phyloP scores from a whole-genome alignment of 2,113 vertebrate species.

The Myocastor coypus region DNA sequence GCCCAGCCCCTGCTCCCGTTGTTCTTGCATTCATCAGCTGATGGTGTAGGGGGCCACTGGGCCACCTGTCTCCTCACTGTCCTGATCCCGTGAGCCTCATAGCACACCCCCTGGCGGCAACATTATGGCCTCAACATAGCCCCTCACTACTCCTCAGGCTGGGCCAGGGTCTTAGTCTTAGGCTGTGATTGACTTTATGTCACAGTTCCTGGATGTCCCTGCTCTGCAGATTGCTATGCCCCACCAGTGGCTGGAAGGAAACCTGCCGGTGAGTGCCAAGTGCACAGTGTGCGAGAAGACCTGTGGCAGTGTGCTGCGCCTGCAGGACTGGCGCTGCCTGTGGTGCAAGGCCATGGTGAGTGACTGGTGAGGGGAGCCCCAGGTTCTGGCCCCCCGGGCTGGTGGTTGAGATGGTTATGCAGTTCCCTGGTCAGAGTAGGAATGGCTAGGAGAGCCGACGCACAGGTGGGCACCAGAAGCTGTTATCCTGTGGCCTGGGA shows the following conservation, averaged over 20 bases:
- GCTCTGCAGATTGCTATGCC: slow-evolving; percentile 95
- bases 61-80: background rate
- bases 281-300: slow-evolving; percentile 97
- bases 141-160: background rate
- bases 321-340: slow-evolving; percentile 98
- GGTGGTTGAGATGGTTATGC: background rate
- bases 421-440: background rate
- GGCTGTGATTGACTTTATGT: background rate
- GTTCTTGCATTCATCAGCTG: background rate
- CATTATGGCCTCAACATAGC: background rate
- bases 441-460: background rate
- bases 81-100: background rate
- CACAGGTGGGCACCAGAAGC: background rate
- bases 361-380: background rate
- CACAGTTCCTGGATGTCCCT: background rate
- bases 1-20: no score
- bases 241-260: slow-evolving; percentile 98
- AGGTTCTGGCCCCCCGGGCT: background rate
- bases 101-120: background rate
- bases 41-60: no score
- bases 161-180: background rate
- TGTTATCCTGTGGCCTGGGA: background rate
- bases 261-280: slow-evolving; percentile 96
- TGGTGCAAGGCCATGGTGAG: slow-evolving; percentile 99
- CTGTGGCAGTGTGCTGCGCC: slow-evolving; percentile 95